phyloP scores from a whole-genome alignment of 2,113 vertebrate species.

The Myotis yumanensis region DNA sequence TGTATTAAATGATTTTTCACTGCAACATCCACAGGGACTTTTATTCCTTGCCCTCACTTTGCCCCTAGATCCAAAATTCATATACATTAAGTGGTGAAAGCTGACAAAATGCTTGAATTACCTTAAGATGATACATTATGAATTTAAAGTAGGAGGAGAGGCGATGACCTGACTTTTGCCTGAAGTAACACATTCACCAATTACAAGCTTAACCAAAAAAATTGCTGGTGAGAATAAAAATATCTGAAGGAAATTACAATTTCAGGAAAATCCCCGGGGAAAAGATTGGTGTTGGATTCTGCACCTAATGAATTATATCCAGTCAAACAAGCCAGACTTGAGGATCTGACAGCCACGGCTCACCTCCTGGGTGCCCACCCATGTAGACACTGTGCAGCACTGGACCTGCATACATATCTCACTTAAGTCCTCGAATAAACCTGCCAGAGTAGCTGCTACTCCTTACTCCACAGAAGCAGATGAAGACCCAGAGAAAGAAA shows the following conservation, averaged over 20 bases:
- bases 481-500: background rate
- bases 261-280: background rate
- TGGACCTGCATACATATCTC: background rate
- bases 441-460: background rate
- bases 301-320: background rate
- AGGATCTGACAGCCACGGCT: background rate
- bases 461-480: background rate
- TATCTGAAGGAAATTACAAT: slow-evolving; percentile 24
- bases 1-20: slow-evolving; percentile 15
- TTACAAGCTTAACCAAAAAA: background rate
- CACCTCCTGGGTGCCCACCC: rapidly evolving
- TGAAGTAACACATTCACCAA: slow-evolving; percentile 33
- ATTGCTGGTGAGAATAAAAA: background rate
- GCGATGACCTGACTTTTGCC: background rate
- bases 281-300: background rate
- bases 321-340: background rate
- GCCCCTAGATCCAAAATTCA: slow-evolving; percentile 37
- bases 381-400: too few relatives aligned
- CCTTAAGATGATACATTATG: slow-evolving; percentile 29
- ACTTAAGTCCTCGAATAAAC: background rate
- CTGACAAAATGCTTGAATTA: slow-evolving; percentile 56
- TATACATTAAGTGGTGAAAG: slow-evolving; percentile 50
- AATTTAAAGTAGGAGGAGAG: slow-evolving; percentile 38
- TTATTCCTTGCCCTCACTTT: slow-evolving; percentile 46
- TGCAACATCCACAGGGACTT: background rate